These are phyloP conservation scores for Meteorus cinctellus DNA, from an alignment of 2,888 invertebrate species.

Conservation along the genomic window DNA sequence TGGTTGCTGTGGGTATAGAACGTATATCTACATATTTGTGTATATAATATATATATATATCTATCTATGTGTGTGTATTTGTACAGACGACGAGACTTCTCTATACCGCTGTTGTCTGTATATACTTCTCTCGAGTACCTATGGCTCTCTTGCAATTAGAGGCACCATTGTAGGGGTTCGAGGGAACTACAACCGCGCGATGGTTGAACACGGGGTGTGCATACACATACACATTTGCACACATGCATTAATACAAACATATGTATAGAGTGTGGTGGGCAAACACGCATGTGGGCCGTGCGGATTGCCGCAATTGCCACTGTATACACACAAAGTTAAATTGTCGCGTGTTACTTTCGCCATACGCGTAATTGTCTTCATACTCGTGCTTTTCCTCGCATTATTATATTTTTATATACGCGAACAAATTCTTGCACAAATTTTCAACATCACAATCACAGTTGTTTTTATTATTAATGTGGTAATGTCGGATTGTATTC, in stretches of 20 bases:
- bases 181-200: conserved; percentile 22
- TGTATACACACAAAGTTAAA: conserved; percentile 23
- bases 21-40: neutral
- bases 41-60: neutral
- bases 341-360: conserved; percentile 38
- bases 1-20: neutral
- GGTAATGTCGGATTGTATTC: too few relatives aligned
- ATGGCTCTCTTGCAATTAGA: conserved; percentile 40
- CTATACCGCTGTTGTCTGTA: conserved; percentile 18
- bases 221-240: neutral
- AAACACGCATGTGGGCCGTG: conserved; percentile 43
- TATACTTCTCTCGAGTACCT: conserved; percentile 15
- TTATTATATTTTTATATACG: too few relatives aligned
- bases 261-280: conserved; percentile 16
- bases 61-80: neutral
- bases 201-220: neutral
- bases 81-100: neutral
- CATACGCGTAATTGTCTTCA: conserved; percentile 33
- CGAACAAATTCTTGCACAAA: too few relatives aligned
- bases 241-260: neutral
- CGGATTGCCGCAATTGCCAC: conserved; percentile 41
- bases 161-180: conserved; percentile 37
- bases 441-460: too few relatives aligned
- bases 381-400: conserved; percentile 14
- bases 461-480: too few relatives aligned